Conservation (phyloP, 2,797 vertebrate genomes). For the Micrastur ruficollis region DNA sequence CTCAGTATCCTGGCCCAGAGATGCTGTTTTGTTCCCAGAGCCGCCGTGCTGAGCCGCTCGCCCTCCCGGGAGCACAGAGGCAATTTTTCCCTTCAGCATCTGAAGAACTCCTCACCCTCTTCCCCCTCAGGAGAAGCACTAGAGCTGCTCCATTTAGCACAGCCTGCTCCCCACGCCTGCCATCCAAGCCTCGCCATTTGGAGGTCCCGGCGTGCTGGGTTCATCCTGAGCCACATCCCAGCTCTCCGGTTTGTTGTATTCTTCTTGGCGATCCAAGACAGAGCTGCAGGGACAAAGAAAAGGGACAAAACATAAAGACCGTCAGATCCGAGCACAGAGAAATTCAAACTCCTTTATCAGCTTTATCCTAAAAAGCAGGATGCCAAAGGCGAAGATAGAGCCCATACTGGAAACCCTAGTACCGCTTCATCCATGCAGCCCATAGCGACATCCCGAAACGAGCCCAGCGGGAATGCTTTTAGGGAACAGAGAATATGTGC, state of each 20-base stretch:
- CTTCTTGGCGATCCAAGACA: not conserved
- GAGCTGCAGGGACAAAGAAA: not conserved
- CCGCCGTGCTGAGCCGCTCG: not conserved
- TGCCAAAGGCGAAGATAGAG: not conserved
- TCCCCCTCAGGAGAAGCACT: not conserved
- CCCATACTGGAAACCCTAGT: not conserved
- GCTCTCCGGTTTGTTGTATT: rapidly evolving
- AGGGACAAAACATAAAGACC: not conserved
- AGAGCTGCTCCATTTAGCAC: rapidly evolving
- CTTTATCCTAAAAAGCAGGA: not conserved
- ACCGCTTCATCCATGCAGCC: not conserved
- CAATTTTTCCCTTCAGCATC: not conserved
- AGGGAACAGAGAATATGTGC: rapidly evolving
- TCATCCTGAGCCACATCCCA: rapidly evolving
- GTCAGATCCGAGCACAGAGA: rapidly evolving
- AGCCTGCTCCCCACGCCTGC: not conserved
- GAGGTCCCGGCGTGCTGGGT: not conserved
- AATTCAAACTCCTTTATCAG: not conserved
- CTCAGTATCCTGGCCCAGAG: not conserved
- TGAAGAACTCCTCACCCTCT: not conserved
- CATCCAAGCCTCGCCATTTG: rapidly evolving
- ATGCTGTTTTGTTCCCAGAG: not conserved
- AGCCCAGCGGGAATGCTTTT: not conserved
- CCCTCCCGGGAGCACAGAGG: not conserved
- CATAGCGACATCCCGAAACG: rapidly evolving